Evolutionary conservation across 1,140 invertebrate genomes (phyloP), one percentile per base, ranked within the genome.

Genomic region (Gonioctena quinquepunctata): DNA sequence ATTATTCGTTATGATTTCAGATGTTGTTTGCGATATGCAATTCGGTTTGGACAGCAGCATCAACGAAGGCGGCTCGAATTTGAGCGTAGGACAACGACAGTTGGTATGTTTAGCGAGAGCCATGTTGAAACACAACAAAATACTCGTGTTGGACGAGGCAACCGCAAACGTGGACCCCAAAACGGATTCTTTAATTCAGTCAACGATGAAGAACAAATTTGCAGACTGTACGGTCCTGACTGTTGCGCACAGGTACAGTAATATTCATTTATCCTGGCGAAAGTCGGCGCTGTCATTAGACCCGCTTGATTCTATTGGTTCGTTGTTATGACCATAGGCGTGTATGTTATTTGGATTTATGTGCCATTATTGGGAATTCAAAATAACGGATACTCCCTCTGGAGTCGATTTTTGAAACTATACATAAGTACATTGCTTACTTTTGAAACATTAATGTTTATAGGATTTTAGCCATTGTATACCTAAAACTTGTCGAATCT

Each of bases 101-200:
- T 79, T 94, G n/a, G 83, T 94, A 11, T 94, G 92, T 78, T 79
- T 94, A 2, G 92, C 91, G 0, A 80, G 93, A 25, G 92, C 92
- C 2, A 88, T 94, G 48, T 82, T 93, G 1, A 81, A 88, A 65
- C 88, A 89, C 66, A 90, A 89, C 75, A 87, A 86, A 63, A 87
- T 92, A 19, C 81, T 93, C 0, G 83, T 93, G 2, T 81, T 93
- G 59, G 92, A 93, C 79, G 91, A 93, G 80, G 92, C 91, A 1
- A 93, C 91, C 0, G 91, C 91, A 0, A 92, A 91, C 68, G 89
- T 92, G 23, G 90, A 91, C 82, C 87, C 86, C 19, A 73, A 75
- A 8, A 92, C 90, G 3, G 90, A 92, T 77, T 79, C 82, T 25
- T 77, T 90, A 1, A 90, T 93, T 68, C 90, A 92, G 75, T 81